Percentiles rank a stretch among this genome's conserved stretches.
phyloP scores from a whole-genome alignment of 2,113 vertebrate species.

The Cavia aperea region DNA sequence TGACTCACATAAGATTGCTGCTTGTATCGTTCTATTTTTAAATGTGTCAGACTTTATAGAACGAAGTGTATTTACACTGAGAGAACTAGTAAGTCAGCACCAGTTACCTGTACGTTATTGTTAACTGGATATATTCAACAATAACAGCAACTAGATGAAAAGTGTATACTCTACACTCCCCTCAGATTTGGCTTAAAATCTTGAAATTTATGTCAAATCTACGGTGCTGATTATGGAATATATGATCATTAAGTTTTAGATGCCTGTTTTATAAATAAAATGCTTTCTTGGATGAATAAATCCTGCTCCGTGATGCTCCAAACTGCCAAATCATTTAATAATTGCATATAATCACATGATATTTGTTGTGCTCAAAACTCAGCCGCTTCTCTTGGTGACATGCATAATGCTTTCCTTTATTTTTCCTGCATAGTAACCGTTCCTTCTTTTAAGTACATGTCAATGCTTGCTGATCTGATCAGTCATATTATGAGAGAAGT shows the following conservation, averaged over 20 bases:
- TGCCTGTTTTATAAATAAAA: background rate
- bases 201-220: background rate
- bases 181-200: background rate
- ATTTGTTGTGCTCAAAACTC: background rate
- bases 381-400: background rate
- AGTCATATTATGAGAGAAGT: background rate
- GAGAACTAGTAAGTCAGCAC: background rate
- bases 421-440: background rate
- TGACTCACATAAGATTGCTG: background rate
- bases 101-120: background rate
- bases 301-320: background rate
- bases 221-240: background rate
- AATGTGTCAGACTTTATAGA: background rate
- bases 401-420: background rate
- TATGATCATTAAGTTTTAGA: background rate
- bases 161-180: background rate
- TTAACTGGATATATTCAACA: background rate
- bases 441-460: background rate
- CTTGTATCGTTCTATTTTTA: background rate
- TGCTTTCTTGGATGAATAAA: background rate
- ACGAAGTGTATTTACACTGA: background rate
- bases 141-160: background rate
- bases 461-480: background rate
- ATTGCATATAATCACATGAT: background rate
- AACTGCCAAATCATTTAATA: background rate